phyloP scores from a whole-genome alignment of 2,113 vertebrate genomes.

The Spermophilus dauricus region DNA sequence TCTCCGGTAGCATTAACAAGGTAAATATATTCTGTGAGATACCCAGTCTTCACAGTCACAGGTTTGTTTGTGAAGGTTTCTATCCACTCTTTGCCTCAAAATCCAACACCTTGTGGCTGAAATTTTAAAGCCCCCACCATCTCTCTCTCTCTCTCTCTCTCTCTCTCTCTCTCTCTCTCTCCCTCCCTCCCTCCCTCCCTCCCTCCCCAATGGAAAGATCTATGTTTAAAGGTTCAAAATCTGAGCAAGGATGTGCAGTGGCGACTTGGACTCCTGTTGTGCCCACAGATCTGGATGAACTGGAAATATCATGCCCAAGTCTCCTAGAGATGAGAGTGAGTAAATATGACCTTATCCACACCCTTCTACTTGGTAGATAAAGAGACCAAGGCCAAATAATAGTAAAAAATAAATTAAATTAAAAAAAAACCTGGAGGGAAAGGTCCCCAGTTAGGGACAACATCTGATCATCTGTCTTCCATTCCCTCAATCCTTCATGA shows the following conservation, averaged over 20 bases:
- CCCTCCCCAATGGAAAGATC: background rate
- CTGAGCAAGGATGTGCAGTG: background rate
- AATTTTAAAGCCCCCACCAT: conserved; percentile 26
- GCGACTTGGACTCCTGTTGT: background rate
- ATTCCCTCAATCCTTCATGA: background rate
- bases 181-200: background rate
- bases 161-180: background rate
- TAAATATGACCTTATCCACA: background rate
- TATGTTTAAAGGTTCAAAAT: background rate
- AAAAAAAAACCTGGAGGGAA: background rate
- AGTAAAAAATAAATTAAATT: background rate
- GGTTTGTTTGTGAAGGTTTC: conserved; percentile 68
- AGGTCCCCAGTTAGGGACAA: background rate
- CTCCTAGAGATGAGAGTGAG: background rate
- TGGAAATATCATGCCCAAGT: background rate
- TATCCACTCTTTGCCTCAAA: conserved; percentile 62
- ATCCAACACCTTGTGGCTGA: conserved; percentile 45
- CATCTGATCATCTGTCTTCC: background rate
- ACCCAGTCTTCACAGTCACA: conserved; percentile 53
- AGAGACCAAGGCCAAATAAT: background rate
- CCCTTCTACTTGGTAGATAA: background rate
- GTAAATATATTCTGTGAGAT: conserved; percentile 71
- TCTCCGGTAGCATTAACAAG: conserved; percentile 70
- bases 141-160: background rate
- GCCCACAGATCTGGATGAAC: background rate